Evolutionary conservation across 1,140 invertebrate species (phyloP), one percentile per base, ranked within the genome.

Genomic region (Mactra quadrangularis): DNA sequence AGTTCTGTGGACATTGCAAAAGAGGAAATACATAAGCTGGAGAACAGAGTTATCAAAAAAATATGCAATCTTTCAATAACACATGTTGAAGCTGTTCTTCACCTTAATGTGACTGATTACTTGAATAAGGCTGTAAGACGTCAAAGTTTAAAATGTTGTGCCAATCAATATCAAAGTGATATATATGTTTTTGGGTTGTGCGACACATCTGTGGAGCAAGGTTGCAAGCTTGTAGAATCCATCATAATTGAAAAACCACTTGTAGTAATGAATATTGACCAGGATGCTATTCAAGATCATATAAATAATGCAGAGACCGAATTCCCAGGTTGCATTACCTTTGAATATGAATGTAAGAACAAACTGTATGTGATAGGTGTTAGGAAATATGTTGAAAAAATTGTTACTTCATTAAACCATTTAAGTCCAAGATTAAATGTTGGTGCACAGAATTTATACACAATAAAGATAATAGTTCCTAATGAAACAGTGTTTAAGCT

Each of bases 151-250:
- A 38, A 35, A 38, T 72, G 70, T 72, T 25, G 53, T 9, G n/a
- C 33, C 2, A 22, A 11, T 7, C 53, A 55, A 33, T 33, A 22
- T 9, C 7, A 55, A 3, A 27, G 55, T 22, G 22, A 35, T 9
- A 41, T 57, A 22, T 72, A 55, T 57, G 52, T 72, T 9, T 57
- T 55, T 72, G 70, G 50, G 50, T 57, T 57, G 2, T 19, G 13
- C 9, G 1, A 3, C 13, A 19, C 53, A 29, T 33, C 3, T n/a
- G 3, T 57, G n/a, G 9, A 22, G 3, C 35, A 57, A 25, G 70
- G 29, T 52, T 53, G 29, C 1, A 11, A 33, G 11, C 29, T 52
- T 29, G 31, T 72, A 2, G 50, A 55, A 52, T 15, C 17, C 25
- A 45, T 47, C 15, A 66, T 66, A 22, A 25, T 45, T n/a, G 62